phyloP scores from a whole-genome alignment of 2,113 vertebrate species.

The Callaeas wilsoni region DNA sequence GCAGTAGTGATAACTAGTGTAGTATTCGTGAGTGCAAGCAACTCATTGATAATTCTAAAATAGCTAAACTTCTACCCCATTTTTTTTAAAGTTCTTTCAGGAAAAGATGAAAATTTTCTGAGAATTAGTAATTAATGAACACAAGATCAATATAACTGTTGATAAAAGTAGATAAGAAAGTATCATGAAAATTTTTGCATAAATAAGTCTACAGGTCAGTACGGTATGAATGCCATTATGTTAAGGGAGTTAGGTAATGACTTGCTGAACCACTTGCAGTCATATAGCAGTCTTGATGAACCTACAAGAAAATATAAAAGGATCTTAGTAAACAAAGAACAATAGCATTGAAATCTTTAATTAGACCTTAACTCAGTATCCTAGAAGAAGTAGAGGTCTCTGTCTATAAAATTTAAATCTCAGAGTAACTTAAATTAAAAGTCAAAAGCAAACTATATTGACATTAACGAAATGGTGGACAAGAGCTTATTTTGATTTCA shows the following conservation, averaged over 20 bases:
- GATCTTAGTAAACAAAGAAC: background rate
- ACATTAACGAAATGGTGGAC: background rate
- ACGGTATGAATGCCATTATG: background rate
- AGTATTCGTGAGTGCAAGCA: background rate
- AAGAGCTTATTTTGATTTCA: background rate
- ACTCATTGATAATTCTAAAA: background rate
- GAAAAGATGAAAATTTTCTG: background rate
- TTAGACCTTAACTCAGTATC: background rate
- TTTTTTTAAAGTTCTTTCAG: background rate
- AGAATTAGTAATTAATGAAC: background rate
- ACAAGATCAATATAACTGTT: background rate
- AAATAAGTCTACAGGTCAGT: background rate
- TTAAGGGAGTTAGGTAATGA: background rate
- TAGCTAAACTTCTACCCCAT: background rate
- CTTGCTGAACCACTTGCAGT: background rate
- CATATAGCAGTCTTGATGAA: background rate
- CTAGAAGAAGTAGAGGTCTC: background rate
- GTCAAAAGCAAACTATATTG: background rate
- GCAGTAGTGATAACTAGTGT: background rate
- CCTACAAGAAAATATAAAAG: background rate
- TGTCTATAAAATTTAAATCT: background rate
- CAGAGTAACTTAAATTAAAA: background rate
- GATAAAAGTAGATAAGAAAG: background rate
- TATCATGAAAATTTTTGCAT: background rate
- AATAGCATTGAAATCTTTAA: background rate